Percentiles rank a stretch among this genome's conserved stretches.
Evolutionary conservation across 2,797 vertebrate genomes (phyloP).

Genomic region (Percopsis omiscomaycus): DNA sequence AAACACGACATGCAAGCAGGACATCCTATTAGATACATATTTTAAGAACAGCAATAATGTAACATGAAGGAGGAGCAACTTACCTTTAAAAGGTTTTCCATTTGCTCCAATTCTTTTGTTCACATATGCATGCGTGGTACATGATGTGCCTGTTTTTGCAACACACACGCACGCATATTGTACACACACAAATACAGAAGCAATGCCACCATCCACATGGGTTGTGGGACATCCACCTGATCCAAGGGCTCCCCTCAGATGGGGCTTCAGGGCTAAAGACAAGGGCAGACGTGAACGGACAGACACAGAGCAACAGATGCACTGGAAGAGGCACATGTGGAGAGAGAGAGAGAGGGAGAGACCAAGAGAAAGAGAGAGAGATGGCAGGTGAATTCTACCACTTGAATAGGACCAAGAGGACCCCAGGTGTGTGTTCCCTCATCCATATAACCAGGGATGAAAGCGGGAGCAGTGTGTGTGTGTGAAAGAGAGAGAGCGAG

Average conservation of each 20-base stretch:
- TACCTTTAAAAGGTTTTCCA: too few relatives aligned
- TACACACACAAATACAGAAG: conserved; percentile 17
- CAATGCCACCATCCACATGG: conserved; percentile 22
- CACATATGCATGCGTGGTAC: not conserved
- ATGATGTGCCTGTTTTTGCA: conserved; percentile 26
- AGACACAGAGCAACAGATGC: not conserved
- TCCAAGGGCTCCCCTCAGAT: conserved; percentile 17
- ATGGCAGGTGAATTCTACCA: conserved; percentile 64
- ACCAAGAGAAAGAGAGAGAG: conserved; percentile 26
- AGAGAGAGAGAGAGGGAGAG: conserved; percentile 4
- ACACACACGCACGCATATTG: conserved; percentile 4
- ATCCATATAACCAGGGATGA: conserved; percentile 71
- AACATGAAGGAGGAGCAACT: too few relatives aligned
- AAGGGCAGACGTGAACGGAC: not conserved
- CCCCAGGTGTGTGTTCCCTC: conserved; percentile 72
- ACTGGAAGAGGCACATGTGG: not conserved
- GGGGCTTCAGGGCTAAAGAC: not conserved
- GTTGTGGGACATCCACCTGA: conserved; percentile 39
- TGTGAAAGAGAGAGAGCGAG: not conserved
- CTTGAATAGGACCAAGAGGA: conserved; percentile 56
- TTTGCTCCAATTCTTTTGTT: too few relatives aligned
- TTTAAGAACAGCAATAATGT: too few relatives aligned
- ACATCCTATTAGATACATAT: too few relatives aligned
- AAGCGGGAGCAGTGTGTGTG: conserved; percentile 42
- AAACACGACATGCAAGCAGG: too few relatives aligned